Percentiles rank a stretch among this genome's conserved stretches.
phyloP scores from a whole-genome alignment of 2,113 vertebrate genomes.

The Acanthochromis polyacanthus region DNA sequence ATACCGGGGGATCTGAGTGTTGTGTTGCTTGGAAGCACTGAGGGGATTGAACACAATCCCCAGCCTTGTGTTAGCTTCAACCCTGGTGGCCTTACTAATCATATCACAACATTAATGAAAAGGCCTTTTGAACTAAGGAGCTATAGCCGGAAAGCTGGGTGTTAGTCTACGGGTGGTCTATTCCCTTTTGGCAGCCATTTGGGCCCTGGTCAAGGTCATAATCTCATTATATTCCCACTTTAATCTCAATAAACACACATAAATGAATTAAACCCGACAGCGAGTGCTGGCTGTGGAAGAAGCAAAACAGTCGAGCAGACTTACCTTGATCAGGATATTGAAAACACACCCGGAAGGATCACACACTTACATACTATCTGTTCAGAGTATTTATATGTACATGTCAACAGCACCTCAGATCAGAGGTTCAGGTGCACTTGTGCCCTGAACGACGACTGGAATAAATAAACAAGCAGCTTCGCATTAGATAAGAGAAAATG shows the following conservation, averaged over 20 bases:
- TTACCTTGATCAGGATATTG: slow-evolving; percentile 31
- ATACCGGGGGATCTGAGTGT: background rate
- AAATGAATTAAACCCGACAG: slow-evolving; percentile 60
- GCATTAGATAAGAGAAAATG: background rate
- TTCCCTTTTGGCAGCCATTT: slow-evolving; percentile 46
- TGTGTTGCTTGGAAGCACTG: slow-evolving; percentile 26
- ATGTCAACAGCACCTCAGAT: background rate
- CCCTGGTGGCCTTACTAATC: slow-evolving; percentile 59
- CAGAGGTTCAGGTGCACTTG: background rate
- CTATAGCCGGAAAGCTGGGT: slow-evolving; percentile 25
- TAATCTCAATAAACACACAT: slow-evolving; percentile 70
- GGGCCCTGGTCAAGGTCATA: slow-evolving; percentile 39
- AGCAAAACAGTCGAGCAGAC: slow-evolving; percentile 22
- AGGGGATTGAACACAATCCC: slow-evolving; percentile 11
- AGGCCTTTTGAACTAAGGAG: slow-evolving; percentile 61
- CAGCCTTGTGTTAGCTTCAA: slow-evolving; percentile 8
- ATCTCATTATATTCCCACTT: slow-evolving; percentile 70
- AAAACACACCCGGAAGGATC: background rate
- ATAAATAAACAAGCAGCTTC: background rate
- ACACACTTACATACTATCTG: background rate
- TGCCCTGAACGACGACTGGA: too few species aligned
- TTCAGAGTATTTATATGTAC: background rate
- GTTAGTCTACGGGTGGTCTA: slow-evolving; percentile 45
- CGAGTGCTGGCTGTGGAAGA: slow-evolving; percentile 13
- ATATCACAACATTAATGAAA: slow-evolving; percentile 61